Evolutionary conservation across 1,140 invertebrate species (phyloP), one percentile per base, ranked within the genome.

Genomic region (Lucilia cuprina): DNA sequence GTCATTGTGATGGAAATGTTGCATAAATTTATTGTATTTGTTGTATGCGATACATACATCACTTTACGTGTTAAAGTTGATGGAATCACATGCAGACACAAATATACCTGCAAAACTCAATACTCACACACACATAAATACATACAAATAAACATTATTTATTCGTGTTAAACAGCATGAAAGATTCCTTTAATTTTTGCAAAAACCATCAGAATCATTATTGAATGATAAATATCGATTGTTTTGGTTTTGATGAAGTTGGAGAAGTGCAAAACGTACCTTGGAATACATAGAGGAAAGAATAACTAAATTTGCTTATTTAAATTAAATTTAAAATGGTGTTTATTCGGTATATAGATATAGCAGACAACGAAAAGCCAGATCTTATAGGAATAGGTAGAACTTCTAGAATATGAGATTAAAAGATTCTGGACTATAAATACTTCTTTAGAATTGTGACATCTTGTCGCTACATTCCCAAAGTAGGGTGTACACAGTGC

Each of bases 1-100:
- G 77, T 80, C 77, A 80, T 49, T 49, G 77, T 80, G 77, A 80
- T 80, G 77, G 77, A 80, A 80, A 80, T 80, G 77, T 49, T 80
- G 77, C 77, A 80, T 80, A 80, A 80, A 50, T 80, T 80, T 80
- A 25, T 80, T 49, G 41, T 49, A 19, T 13, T 49, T 80, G 77
- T 25, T 80, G n/a, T 49, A 25, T 80, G 77, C 19, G 21, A 25
- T 80, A 80, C 77, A 80, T 80, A 80, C 77, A 80, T 49, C 41
- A 49, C 41, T 80, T 80, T 49, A 49, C 41, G 19, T 80, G 77
- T 21, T 25, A 70, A 21, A 70, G 4, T 25, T 70, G 65, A 70
- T 70, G n/a, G n/a, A 25, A 55, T 12, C 50, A 21, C 55, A 60
- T 7, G n/a, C 55, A 60, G 13, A 14, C 55, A 60, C 55, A n/a